A percentile compares a stretch with the other conserved stretches of the same genome.
Evolutionary conservation across 2,113 vertebrate genomes (phyloP).

Genomic region (Romanogobio albipinnatus): DNA sequence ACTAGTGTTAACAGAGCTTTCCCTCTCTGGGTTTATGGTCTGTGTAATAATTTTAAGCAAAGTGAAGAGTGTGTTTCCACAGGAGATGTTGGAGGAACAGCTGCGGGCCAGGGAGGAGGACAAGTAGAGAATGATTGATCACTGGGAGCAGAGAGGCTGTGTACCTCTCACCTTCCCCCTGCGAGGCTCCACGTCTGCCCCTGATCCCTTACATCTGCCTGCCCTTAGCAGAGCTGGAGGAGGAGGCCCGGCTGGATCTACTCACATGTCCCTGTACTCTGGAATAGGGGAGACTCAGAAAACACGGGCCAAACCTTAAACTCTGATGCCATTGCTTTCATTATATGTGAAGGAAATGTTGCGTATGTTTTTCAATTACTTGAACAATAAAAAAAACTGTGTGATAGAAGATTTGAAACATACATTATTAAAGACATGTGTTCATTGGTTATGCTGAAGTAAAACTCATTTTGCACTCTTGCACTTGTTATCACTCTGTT

Average conservation of each 20-base stretch:
- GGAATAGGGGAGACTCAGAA: constrained; percentile 2
- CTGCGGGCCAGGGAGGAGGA: constrained; percentile 72
- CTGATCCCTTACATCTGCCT: constrained; percentile 75
- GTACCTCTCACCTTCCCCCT: constrained; percentile 68
- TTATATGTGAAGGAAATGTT: not conserved
- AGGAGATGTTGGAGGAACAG: constrained; percentile 73
- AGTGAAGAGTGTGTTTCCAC: constrained; percentile 72
- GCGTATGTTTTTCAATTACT: not conserved
- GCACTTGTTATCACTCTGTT: too few species aligned
- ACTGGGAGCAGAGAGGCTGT: constrained; percentile 67
- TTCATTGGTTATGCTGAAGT: not conserved
- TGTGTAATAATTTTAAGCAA: constrained; percentile 78
- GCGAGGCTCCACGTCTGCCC: constrained; percentile 63
- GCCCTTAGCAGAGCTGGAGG: constrained; percentile 55
- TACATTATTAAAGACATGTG: not conserved
- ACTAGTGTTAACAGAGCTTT: constrained; percentile 71
- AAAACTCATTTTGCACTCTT: not conserved
- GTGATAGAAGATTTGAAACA: not conserved
- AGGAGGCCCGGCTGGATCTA: constrained; percentile 40
- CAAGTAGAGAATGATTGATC: constrained; percentile 75
- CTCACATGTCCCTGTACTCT: constrained; percentile 20
- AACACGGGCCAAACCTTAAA: constrained; percentile 14
- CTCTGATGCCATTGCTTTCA: not conserved
- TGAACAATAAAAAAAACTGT: not conserved
- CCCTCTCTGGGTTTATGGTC: constrained; percentile 74